Percentiles rank a stretch among this genome's conserved stretches.
These are phyloP conservation scores for Leucoraja ocellata DNA, from an alignment of 2,797 vertebrate species.

Conservation along the genomic window DNA sequence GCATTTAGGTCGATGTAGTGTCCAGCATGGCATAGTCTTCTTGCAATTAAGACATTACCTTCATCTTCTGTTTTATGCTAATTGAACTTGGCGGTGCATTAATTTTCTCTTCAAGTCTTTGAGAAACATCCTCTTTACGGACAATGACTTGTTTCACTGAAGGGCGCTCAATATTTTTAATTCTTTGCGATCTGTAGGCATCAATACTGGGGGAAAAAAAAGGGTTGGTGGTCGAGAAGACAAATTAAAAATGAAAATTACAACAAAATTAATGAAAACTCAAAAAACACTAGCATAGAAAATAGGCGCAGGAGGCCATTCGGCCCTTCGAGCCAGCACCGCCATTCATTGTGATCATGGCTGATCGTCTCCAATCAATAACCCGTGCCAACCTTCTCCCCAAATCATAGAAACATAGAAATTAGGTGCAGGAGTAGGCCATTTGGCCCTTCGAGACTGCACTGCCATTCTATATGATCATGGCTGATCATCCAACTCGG, in stretches of 20 bases:
- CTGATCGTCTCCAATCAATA: too few relatives aligned
- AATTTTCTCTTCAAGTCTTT: slow-evolving; percentile 59
- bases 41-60: slow-evolving; percentile 59
- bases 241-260: not conserved
- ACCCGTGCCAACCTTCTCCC: too few relatives aligned
- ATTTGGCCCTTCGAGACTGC: too few relatives aligned
- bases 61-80: slow-evolving; percentile 81
- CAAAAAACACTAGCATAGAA: too few relatives aligned
- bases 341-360: too few relatives aligned
- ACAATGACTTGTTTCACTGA: slow-evolving; percentile 78
- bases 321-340: too few relatives aligned
- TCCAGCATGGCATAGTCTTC: not conserved
- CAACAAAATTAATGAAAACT: not conserved
- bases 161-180: slow-evolving; percentile 77
- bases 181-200: slow-evolving; percentile 80
- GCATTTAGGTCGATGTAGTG: not conserved
- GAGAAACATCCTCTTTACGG: slow-evolving; percentile 75
- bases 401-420: too few relatives aligned
- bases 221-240: too few relatives aligned
- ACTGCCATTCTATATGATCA: too few relatives aligned
- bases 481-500: too few relatives aligned
- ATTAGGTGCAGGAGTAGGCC: too few relatives aligned
- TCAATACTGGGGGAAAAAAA: slow-evolving; percentile 60
- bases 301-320: too few relatives aligned
- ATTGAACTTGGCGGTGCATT: slow-evolving; percentile 55